These are phyloP conservation scores for Diplolepis rosae DNA, from an alignment of 2,888 invertebrate genomes.

Conservation along the genomic window DNA sequence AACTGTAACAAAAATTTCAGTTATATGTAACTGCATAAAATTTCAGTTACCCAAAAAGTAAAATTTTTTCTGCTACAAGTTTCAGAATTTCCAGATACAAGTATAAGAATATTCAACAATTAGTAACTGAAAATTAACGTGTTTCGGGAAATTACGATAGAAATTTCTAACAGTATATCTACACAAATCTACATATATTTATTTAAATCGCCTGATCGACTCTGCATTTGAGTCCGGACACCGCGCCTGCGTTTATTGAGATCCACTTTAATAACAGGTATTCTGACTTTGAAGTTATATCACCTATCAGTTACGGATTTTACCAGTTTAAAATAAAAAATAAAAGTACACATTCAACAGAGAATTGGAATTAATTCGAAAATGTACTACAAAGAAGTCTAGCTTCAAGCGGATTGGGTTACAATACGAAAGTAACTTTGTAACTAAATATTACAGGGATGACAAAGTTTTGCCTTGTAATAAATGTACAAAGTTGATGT, in stretches of 20 bases:
- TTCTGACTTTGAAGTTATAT: slow-evolving; percentile 51
- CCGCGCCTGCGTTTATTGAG: slow-evolving; percentile 6
- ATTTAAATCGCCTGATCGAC: slow-evolving; percentile 5
- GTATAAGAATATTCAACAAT: too few species aligned
- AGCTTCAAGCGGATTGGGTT: slow-evolving; percentile 21
- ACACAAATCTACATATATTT: neutral
- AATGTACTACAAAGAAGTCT: slow-evolving; percentile 12
- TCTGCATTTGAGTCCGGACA: slow-evolving; percentile 11
- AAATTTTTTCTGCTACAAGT: too few species aligned
- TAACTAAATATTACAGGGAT: slow-evolving; percentile 1
- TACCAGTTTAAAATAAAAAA: neutral
- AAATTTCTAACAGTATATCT: too few species aligned
- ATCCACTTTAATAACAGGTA: slow-evolving; percentile 28
- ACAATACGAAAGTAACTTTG: slow-evolving; percentile 8
- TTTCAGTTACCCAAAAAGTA: too few species aligned
- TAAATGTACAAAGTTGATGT: neutral
- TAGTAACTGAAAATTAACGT: too few species aligned
- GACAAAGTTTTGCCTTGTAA: neutral
- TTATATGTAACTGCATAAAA: too few species aligned
- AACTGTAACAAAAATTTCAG: too few species aligned
- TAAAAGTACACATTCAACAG: neutral
- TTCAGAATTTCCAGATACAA: too few species aligned
- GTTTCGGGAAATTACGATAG: too few species aligned
- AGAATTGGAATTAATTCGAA: slow-evolving; percentile 14
- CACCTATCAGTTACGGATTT: slow-evolving; percentile 39